A percentile compares a stretch with the other conserved stretches of the same genome.
phyloP scores from a whole-genome alignment of 37 sponge, comb jelly and placozoan genomes.

The Trichoplax adhaerens region DNA sequence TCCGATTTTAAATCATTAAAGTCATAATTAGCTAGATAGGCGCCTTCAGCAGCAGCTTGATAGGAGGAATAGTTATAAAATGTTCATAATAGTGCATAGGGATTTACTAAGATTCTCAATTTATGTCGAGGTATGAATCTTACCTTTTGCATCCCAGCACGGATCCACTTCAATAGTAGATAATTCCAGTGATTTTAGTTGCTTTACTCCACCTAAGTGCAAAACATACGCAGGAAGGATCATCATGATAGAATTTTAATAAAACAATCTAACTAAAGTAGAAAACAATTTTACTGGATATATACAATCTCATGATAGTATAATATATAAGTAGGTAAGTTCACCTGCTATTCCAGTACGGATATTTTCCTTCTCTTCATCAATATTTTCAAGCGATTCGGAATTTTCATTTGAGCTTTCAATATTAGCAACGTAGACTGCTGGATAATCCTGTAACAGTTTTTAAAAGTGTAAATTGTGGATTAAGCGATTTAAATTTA shows the following conservation, averaged over 20 bases:
- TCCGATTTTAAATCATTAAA: constrained; percentile 37
- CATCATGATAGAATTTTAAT: too few species aligned
- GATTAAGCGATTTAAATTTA: too few species aligned
- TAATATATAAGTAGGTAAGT: not conserved
- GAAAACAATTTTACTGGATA: not conserved
- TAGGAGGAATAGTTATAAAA: not conserved
- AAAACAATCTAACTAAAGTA: not conserved
- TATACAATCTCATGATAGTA: not conserved
- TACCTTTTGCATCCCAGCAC: constrained; percentile 16
- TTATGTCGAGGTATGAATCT: constrained; percentile 14
- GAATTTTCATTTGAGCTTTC: too few species aligned
- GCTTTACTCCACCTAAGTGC: constrained; percentile 21
- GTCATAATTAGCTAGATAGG: constrained; percentile 23
- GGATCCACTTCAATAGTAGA: too few species aligned
- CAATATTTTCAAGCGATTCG: constrained; percentile 10
- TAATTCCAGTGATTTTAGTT: not conserved
- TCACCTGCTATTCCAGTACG: constrained; percentile 24
- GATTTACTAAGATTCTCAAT: constrained; percentile 40
- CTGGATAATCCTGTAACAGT: too few species aligned
- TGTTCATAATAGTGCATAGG: not conserved
- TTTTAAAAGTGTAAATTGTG: too few species aligned
- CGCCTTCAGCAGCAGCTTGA: constrained; percentile 54
- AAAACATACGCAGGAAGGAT: not conserved
- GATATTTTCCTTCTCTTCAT: constrained; percentile 14
- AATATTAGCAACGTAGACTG: too few species aligned